Evolutionary conservation across 2,113 vertebrate species (phyloP).

Genomic region (Vulpes ferrilata): DNA sequence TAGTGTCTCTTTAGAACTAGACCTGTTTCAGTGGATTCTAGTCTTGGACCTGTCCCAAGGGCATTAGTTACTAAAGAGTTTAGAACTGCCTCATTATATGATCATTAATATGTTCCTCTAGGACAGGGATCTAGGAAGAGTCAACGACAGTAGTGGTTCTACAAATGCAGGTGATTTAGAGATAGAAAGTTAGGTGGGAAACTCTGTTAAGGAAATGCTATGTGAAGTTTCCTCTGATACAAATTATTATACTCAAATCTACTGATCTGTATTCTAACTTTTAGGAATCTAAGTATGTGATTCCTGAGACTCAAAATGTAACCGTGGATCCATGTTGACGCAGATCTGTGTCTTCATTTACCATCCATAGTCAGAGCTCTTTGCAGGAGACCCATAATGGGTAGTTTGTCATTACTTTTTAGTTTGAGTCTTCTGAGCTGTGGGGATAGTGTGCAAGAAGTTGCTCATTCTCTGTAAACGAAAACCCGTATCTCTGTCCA

Average conservation of each 20-base stretch:
- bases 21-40: not conserved
- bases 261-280: not conserved
- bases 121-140: not conserved
- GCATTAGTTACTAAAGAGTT: not conserved
- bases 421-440: not conserved
- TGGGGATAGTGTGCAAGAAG: not conserved
- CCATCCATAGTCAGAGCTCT: not conserved
- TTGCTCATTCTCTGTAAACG: not conserved
- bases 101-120: not conserved
- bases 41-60: not conserved
- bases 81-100: not conserved
- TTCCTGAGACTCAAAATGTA: not conserved
- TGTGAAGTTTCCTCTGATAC: not conserved
- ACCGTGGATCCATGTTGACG: not conserved
- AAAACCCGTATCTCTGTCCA: not conserved
- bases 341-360: not conserved
- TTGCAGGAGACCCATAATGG: not conserved
- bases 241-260: not conserved
- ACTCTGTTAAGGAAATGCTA: not conserved
- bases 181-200: not conserved
- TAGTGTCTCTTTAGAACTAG: not conserved
- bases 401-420: not conserved
- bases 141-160: not conserved
- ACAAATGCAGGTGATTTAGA: not conserved
- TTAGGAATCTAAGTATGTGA: not conserved